Conservation (phyloP, 2,888 invertebrate species). For the Andrena praecox region DNA sequence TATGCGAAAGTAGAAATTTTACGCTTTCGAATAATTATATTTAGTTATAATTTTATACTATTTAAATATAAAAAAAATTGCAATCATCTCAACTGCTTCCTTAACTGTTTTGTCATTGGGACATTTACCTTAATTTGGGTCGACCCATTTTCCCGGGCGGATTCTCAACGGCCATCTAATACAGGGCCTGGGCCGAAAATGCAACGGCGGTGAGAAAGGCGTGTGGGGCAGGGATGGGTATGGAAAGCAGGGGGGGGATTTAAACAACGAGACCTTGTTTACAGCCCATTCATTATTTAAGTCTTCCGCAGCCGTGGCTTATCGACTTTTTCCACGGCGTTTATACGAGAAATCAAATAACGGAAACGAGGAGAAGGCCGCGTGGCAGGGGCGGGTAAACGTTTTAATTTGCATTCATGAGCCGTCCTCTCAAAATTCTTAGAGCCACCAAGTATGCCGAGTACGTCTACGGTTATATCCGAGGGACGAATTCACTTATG, state of each 20-base stretch:
- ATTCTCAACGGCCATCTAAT: constrained; percentile 34
- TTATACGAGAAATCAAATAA: constrained; percentile 64
- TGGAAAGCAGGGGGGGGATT: constrained; percentile 13
- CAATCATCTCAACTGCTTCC: no score
- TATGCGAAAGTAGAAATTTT: no score
- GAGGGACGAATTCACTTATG: constrained; percentile 78
- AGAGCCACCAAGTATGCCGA: constrained; percentile 77
- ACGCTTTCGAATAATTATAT: no score
- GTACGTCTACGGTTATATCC: constrained; percentile 76
- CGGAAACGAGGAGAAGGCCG: constrained; percentile 54
- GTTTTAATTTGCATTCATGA: constrained; percentile 84
- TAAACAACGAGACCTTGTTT: constrained; percentile 30
- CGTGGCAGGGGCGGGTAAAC: constrained; percentile 68
- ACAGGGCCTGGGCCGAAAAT: constrained; percentile 9
- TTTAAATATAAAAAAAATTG: no score
- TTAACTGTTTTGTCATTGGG: no score
- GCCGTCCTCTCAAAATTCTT: constrained; percentile 78
- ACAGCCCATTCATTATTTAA: constrained; percentile 51
- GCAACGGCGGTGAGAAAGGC: background rate
- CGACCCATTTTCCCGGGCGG: constrained; percentile 3
- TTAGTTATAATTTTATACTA: no score
- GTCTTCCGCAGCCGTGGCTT: constrained; percentile 29
- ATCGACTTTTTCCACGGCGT: constrained; percentile 63
- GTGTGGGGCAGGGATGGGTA: no score
- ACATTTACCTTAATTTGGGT: no score